These are phyloP conservation scores for Dryomyza anilis DNA, from an alignment of 2,888 invertebrate genomes.

Conservation along the genomic window DNA sequence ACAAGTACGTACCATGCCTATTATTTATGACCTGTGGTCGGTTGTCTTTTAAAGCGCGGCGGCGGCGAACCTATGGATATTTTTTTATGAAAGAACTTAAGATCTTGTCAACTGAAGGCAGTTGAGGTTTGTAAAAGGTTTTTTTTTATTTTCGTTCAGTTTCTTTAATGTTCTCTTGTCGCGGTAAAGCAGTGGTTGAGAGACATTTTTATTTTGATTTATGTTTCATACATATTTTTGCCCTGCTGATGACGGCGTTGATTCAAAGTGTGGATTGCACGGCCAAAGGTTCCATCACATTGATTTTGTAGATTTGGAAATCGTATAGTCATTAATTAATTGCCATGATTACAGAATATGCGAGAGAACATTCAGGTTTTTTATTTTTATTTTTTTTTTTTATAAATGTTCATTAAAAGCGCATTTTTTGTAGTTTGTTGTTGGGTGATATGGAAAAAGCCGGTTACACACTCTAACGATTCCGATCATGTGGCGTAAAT, in stretches of 20 bases:
- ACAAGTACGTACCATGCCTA: background rate
- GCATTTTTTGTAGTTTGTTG: background rate
- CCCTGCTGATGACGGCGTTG: background rate
- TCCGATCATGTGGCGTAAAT: conserved; percentile 23
- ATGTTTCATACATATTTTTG: background rate
- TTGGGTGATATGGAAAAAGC: conserved; percentile 3
- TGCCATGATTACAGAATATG: conserved; percentile 1
- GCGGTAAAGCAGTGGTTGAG: background rate
- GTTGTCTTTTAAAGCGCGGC: background rate
- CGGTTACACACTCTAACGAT: conserved; percentile 27
- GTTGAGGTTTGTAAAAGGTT: background rate
- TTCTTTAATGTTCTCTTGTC: background rate
- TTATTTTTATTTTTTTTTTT: background rate
- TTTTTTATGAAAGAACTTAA: no score
- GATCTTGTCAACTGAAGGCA: conserved; percentile 7
- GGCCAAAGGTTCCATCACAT: background rate
- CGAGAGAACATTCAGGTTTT: background rate
- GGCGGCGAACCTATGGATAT: conserved; percentile 9
- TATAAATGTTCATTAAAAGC: background rate
- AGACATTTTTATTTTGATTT: conserved; percentile 1
- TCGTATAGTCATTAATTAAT: conserved; percentile 1
- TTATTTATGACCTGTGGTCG: conserved; percentile 7
- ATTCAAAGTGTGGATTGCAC: background rate
- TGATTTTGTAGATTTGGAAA: background rate
- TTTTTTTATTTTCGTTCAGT: background rate